These are phyloP conservation scores for Scrobipalpa costella DNA, from an alignment of 2,888 invertebrate genomes.

Conservation along the genomic window DNA sequence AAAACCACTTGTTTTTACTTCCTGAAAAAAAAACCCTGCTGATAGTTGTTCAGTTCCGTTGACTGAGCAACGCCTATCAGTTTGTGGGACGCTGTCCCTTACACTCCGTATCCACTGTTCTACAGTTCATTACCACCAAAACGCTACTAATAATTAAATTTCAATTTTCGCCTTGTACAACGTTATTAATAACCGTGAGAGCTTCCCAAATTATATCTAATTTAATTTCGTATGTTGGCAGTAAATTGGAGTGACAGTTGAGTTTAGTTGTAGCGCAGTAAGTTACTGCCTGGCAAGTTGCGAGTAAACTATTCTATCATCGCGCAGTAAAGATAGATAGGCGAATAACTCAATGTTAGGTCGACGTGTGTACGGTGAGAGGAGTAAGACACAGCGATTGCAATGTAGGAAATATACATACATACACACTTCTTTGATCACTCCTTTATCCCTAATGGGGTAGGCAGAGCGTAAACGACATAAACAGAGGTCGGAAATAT, in stretches of 20 bases:
- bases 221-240: slow-evolving; percentile 8
- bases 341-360: slow-evolving; percentile 52
- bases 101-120: no score
- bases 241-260: slow-evolving; percentile 11
- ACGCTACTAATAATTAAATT: slow-evolving; percentile 3
- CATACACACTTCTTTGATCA: no score
- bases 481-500: no score
- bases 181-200: slow-evolving; percentile 7
- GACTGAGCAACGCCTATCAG: no score
- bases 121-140: not conserved
- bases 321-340: slow-evolving; percentile 39
- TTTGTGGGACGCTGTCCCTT: no score
- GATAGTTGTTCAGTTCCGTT: no score
- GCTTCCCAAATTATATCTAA: slow-evolving; percentile 6
- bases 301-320: slow-evolving; percentile 47
- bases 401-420: no score
- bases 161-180: slow-evolving; percentile 1
- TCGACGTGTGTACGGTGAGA: slow-evolving; percentile 22
- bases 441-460: no score
- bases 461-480: no score
- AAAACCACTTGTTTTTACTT: no score
- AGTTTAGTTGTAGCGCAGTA: not conserved
- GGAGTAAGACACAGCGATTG: not conserved
- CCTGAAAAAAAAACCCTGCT: no score
- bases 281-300: slow-evolving; percentile 15